phyloP scores from a whole-genome alignment of 2,113 vertebrate genomes.

The Burhinus bistriatus region DNA sequence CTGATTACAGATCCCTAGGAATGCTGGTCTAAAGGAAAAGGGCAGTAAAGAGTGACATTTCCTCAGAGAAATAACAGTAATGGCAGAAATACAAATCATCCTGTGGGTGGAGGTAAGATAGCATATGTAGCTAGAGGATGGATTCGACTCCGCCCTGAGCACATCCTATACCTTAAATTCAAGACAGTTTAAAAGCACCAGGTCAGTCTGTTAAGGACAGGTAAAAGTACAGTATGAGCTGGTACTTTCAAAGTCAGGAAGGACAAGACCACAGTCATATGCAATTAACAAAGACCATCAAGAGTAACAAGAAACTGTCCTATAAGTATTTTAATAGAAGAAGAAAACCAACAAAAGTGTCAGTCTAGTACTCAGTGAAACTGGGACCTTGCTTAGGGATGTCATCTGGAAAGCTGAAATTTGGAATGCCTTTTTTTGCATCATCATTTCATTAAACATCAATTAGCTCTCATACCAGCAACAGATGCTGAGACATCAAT shows the following conservation, averaged over 20 bases:
- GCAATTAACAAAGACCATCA: not conserved
- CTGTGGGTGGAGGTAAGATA: not conserved
- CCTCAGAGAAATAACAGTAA: not conserved
- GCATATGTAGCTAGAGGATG: accelerated
- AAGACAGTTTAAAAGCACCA: not conserved
- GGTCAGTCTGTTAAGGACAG: not conserved
- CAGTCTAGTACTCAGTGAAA: not conserved
- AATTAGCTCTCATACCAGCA: not conserved
- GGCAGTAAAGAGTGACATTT: not conserved
- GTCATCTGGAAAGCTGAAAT: not conserved
- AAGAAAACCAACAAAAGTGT: not conserved
- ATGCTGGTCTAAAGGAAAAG: not conserved
- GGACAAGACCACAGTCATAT: not conserved
- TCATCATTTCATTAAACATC: not conserved
- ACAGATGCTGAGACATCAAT: not conserved
- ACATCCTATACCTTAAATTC: not conserved
- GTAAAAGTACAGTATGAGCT: not conserved
- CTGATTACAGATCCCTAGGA: not conserved
- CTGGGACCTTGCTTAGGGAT: not conserved
- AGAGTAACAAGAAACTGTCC: not conserved
- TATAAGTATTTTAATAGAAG: not conserved
- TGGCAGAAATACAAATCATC: not conserved
- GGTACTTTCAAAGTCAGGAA: not conserved
- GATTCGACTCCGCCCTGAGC: not conserved
- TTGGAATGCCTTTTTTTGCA: not conserved